Evolutionary conservation across 2,797 vertebrate genomes (phyloP).

Genomic region (Acrocephalus scirpaceus): DNA sequence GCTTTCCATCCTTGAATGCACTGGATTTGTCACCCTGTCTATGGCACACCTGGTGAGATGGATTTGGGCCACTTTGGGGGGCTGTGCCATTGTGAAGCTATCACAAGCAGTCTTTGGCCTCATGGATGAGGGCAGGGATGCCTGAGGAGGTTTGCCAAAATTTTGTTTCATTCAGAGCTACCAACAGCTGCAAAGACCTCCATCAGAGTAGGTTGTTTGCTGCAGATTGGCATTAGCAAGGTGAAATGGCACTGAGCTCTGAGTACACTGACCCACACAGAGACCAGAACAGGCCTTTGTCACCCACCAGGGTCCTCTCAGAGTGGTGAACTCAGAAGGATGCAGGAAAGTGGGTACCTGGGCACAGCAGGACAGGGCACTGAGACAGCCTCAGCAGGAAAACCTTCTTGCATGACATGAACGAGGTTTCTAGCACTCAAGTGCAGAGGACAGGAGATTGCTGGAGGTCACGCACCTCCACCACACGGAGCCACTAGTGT

Average conservation of each 20-base stretch:
- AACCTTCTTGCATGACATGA: not conserved
- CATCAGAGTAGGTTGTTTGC: not conserved
- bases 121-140: not conserved
- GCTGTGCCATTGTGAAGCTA: not conserved
- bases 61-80: not conserved
- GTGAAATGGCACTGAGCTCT: not conserved
- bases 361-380: not conserved
- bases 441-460: not conserved
- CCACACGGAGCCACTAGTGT: not conserved
- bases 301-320: not conserved
- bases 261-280: not conserved
- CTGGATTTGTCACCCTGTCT: not conserved
- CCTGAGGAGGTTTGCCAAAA: not conserved
- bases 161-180: not conserved
- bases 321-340: not conserved
- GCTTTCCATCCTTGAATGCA: not conserved
- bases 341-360: not conserved
- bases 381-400: not conserved
- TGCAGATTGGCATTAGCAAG: not conserved
- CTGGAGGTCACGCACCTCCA: not conserved
- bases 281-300: rapidly evolving
- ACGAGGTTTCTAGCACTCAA: not conserved
- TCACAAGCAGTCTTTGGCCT: not conserved
- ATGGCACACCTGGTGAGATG: not conserved
- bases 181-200: not conserved